phyloP scores from a whole-genome alignment of 2,113 vertebrate genomes.

The Oryctolagus cuniculus region mOryCun1.1 NC_091440.1:62550501-62551000 shows the following conservation, averaged over 20 bases:
- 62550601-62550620: no score
- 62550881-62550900: not conserved
- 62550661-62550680: no score
- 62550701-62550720: not conserved
- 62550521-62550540: no score
- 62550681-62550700: no score
- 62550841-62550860: not conserved
- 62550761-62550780: not conserved
- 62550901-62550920: not conserved
- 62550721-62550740: not conserved
- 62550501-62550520: no score
- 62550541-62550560: no score
- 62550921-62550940: not conserved
- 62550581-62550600: no score
- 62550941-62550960: not conserved
- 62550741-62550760: not conserved
- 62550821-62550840: not conserved
- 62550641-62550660: no score
- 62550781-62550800: not conserved
- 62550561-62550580: no score
- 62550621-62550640: no score
- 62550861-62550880: not conserved
- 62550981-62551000: conserved; percentile 12
- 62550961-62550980: not conserved
- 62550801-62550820: not conserved